Evolutionary conservation across 1,140 invertebrate genomes (phyloP).

Genomic region (Coenobita brevimanus): DNA sequence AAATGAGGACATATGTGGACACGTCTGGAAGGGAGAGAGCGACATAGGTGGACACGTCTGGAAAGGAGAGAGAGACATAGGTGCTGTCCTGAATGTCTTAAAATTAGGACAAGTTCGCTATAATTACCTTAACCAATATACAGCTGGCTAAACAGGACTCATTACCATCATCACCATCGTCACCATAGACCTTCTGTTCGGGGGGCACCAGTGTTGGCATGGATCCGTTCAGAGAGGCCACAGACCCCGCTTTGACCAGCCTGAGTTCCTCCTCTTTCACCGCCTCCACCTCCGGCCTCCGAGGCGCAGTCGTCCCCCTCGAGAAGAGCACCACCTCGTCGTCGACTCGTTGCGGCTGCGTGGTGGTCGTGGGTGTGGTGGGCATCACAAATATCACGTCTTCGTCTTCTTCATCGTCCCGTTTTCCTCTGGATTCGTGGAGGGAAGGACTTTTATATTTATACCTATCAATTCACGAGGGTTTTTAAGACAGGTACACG

Average conservation of each 20-base stretch:
- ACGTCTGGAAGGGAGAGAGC: no score
- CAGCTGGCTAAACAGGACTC: constrained; percentile 26
- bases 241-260: not conserved
- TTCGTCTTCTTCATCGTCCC: constrained; percentile 39
- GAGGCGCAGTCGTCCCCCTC: not conserved
- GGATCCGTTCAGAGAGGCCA: constrained; percentile 6
- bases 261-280: not conserved
- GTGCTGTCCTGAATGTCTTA: no score
- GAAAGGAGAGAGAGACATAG: no score
- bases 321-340: constrained; percentile 46
- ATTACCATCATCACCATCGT: not conserved
- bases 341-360: not conserved
- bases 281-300: not conserved
- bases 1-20: no score
- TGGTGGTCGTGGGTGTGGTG: not conserved
- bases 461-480: not conserved
- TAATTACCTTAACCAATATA: constrained; percentile 34
- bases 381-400: constrained; percentile 46
- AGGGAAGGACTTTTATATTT: no score
- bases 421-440: not conserved
- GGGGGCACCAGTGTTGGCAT: not conserved
- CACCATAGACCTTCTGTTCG: not conserved
- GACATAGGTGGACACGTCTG: no score
- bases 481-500: no score
- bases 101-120: no score